Base-by-base conservation (phyloP, 2,888 invertebrate species). In the Leptopilina syphax region DNA sequence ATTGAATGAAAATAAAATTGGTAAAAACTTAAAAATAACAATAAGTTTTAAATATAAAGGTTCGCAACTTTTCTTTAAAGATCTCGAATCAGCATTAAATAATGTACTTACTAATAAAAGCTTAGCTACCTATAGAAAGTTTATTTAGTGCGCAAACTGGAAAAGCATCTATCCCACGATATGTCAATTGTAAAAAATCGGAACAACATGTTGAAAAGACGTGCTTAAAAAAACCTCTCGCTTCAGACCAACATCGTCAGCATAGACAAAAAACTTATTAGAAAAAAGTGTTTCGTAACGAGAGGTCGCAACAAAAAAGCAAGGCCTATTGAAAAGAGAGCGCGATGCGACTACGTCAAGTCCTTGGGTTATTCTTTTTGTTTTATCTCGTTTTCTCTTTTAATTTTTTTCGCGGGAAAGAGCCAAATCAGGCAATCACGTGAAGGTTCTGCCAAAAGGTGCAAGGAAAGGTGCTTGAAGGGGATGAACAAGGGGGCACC, bases 231-330 rank as follows among this genome's bases (percentile, higher is more conserved):
- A 73, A 70, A 73, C 57, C 57, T 54, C 70, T 73, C 34, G 57
- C 57, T 73, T 27, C 27, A 73, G 73, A 73, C 54, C 57, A 50
- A 27, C 27, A 54, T 70, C 73, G 73, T 73, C 57, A 73, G 73
- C 54, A 34, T n/a, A 73, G 27, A 5, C 7, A 73, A 70, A 73
- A 73, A 73, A 73, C 8, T 73, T 13, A 0, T n/a, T n/a, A 8
- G 34, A 57, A 73, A 73, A 73, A 73, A 73, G 73, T 73, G 73
- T 73, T 73, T 73, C 73, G 73, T 73, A 73, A 73, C 73, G 73
- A 73, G 73, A 73, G 73, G 73, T 73, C 73, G 57, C 34, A 34
- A 57, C 54, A 73, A 73, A 73, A 73, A 73, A 73, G 73, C 73
- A 73, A 73, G 73, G 73, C 57, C 73, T 57, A 54, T 57, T 73